A percentile compares a stretch with the other conserved stretches of the same genome.
Conservation (phyloP, 2,113 vertebrate species). For the Podarcis cretensis region DNA sequence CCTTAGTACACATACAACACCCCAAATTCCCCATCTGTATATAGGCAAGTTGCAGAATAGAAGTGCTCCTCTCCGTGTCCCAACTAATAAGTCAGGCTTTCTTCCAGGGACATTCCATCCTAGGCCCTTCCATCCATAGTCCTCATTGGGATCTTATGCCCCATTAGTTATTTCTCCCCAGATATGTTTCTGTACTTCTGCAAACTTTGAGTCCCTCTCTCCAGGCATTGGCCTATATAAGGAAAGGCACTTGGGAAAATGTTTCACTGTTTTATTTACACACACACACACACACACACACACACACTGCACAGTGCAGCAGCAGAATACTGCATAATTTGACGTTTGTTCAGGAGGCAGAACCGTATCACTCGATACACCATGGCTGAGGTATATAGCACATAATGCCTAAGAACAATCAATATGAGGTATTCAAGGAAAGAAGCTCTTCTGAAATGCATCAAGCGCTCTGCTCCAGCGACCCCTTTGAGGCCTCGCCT, state of each 20-base stretch:
- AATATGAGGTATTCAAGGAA: neutral
- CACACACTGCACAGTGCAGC: neutral
- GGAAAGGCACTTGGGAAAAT: neutral
- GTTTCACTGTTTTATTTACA: neutral
- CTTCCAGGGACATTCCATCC: neutral
- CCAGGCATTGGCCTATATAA: neutral
- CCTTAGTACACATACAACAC: neutral
- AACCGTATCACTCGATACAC: neutral
- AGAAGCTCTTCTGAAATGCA: neutral
- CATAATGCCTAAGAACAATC: neutral
- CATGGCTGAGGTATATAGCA: neutral
- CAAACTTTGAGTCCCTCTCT: neutral
- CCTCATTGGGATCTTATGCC: neutral
- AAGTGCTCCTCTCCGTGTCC: neutral
- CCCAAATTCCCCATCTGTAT: neutral
- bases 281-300: neutral
- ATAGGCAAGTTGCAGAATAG: neutral
- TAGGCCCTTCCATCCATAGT: neutral
- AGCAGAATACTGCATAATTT: neutral
- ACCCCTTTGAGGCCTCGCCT: neutral
- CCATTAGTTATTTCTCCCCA: neutral
- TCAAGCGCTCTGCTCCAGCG: neutral
- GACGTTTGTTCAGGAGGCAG: neutral
- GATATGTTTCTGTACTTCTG: neutral
- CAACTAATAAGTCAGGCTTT: neutral